Evolutionary conservation across 1,140 invertebrate genomes (phyloP).

Genomic region (Epicauta chinensis): DNA sequence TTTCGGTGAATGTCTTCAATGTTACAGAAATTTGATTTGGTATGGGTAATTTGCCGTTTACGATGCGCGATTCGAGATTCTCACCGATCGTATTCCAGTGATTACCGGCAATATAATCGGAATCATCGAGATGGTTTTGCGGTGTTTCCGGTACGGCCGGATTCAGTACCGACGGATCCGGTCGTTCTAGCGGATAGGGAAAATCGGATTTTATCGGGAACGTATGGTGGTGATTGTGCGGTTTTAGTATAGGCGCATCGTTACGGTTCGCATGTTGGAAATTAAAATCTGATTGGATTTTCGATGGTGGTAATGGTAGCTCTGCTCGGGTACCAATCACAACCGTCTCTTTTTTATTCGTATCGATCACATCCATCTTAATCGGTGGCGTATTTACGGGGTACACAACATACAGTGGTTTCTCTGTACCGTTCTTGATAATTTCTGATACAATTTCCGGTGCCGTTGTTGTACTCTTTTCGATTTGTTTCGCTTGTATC

Average conservation of each 20-base stretch:
- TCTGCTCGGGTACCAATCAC: constrained; percentile 52
- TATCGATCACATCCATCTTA: constrained; percentile 45
- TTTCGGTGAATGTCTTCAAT: constrained; percentile 42
- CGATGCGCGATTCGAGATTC: constrained; percentile 31
- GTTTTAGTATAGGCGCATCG: constrained; percentile 45
- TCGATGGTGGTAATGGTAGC: constrained; percentile 48
- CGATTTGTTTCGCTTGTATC: constrained; percentile 47
- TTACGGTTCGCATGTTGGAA: constrained; percentile 47
- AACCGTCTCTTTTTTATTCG: constrained; percentile 47
- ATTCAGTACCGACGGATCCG: constrained; percentile 41
- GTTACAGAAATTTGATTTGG: constrained; percentile 38
- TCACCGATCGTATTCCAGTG: constrained; percentile 39
- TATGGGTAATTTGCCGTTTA: constrained; percentile 20
- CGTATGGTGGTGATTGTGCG: constrained; percentile 41
- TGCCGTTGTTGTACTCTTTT: constrained; percentile 21
- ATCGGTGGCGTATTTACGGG: constrained; percentile 47
- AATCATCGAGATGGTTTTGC: constrained; percentile 24
- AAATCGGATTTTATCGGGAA: constrained; percentile 49
- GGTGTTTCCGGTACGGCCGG: constrained; percentile 40
- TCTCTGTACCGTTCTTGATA: constrained; percentile 36
- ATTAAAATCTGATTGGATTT: constrained; percentile 41
- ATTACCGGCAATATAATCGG: constrained; percentile 33
- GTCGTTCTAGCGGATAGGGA: constrained; percentile 54
- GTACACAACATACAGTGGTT: constrained; percentile 58
- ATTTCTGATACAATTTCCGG: constrained; percentile 20